These are phyloP conservation scores for Drosophila anceps DNA, from an alignment of 2,888 invertebrate genomes.

Conservation along the genomic window DNA sequence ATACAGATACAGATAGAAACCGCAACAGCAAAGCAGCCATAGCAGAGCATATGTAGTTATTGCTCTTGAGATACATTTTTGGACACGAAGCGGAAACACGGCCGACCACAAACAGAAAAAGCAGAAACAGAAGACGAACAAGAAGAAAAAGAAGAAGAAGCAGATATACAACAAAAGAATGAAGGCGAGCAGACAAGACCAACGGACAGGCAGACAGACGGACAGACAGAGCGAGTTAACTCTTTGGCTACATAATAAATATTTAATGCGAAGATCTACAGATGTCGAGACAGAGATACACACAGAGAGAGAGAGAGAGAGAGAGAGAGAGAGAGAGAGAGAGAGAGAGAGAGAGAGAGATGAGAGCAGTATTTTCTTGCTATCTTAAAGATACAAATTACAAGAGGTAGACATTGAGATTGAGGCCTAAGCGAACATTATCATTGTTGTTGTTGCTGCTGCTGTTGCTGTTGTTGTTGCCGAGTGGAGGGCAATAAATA, in stretches of 20 bases:
- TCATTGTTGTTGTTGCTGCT: slow-evolving; percentile 14
- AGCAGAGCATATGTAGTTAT: slow-evolving; percentile 60
- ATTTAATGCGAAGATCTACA: slow-evolving; percentile 71
- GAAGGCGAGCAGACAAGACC: slow-evolving; percentile 32
- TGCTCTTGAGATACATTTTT: slow-evolving; percentile 80
- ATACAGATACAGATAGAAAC: slow-evolving; percentile 51
- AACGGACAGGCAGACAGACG: background rate
- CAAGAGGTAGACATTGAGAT: slow-evolving; percentile 78
- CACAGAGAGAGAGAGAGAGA: no score
- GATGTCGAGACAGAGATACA: slow-evolving; percentile 30
- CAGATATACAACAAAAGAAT: slow-evolving; percentile 42
- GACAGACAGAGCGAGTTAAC: slow-evolving; percentile 64
- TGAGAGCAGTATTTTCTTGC: slow-evolving; percentile 57
- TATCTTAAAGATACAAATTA: slow-evolving; percentile 80
- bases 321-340: slow-evolving; percentile 6
- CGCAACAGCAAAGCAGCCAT: slow-evolving; percentile 58
- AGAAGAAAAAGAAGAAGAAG: slow-evolving; percentile 17
- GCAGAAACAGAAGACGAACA: slow-evolving; percentile 28
- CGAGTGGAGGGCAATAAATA: slow-evolving; percentile 69
- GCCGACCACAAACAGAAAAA: slow-evolving; percentile 47
- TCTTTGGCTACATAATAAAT: slow-evolving; percentile 80
- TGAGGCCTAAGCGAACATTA: slow-evolving; percentile 68
- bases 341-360: slow-evolving; percentile 29
- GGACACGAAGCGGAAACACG: slow-evolving; percentile 77
- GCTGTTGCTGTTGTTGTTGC: slow-evolving; percentile 39